Evolutionary conservation across 2,113 vertebrate genomes (phyloP).

Genomic region (Chinchilla lanigera): DNA sequence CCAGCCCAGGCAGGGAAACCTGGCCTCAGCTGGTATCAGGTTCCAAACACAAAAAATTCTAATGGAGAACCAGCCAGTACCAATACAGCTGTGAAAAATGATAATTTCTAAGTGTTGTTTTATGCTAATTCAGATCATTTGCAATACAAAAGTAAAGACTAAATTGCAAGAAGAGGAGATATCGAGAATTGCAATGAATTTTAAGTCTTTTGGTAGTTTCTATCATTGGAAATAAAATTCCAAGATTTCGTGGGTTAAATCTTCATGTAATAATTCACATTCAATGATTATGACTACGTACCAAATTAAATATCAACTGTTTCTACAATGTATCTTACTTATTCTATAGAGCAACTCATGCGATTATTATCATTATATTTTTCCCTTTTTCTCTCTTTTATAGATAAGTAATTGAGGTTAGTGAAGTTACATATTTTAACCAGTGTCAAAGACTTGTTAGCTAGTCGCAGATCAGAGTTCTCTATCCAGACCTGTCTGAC

Average conservation of each 20-base stretch:
- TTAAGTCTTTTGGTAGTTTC: background rate
- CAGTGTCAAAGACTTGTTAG: background rate
- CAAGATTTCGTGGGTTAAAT: background rate
- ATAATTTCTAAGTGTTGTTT: background rate
- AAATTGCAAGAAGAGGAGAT: background rate
- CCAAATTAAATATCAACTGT: background rate
- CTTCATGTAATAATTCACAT: background rate
- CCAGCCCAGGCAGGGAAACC: background rate
- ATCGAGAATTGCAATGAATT: background rate
- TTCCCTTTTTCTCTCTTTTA: background rate
- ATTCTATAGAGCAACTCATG: background rate
- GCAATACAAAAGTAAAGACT: background rate
- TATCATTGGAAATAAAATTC: background rate
- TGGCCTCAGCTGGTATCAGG: background rate
- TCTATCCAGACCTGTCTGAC: background rate
- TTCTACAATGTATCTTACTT: background rate
- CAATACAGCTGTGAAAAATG: background rate
- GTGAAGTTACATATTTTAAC: background rate
- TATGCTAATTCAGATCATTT: background rate
- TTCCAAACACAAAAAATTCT: background rate
- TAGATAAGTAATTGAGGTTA: background rate
- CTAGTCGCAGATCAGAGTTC: background rate
- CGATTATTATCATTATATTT: background rate
- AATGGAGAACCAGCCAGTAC: background rate
- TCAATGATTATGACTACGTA: background rate